phyloP scores from a whole-genome alignment of 2,113 vertebrate species.

The Chascanopsetta lugubris region DNA sequence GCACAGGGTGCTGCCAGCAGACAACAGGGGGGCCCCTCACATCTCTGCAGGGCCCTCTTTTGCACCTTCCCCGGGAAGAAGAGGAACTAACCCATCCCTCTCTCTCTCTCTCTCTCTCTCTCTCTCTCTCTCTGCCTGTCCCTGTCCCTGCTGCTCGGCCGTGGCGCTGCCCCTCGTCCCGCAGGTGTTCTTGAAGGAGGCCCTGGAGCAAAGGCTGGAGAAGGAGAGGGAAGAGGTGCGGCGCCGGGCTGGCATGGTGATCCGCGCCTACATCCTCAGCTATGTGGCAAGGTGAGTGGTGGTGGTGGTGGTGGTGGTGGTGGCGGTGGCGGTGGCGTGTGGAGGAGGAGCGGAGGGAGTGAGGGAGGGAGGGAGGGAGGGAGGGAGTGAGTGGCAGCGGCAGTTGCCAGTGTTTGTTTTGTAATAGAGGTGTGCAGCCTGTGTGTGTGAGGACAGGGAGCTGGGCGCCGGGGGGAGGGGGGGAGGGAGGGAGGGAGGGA shows the following conservation, averaged over 20 bases:
- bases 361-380: constrained; percentile 69
- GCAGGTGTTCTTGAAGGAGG: constrained; percentile 95
- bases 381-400: constrained; percentile 59
- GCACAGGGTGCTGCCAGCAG: constrained; percentile 56
- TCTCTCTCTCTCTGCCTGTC: not conserved
- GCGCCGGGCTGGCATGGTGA: constrained; percentile 88
- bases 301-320: too few species aligned
- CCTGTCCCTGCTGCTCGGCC: constrained; percentile 34
- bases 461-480: too few species aligned
- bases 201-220: constrained; percentile 94
- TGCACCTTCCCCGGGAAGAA: constrained; percentile 45
- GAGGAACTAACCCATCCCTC: constrained; percentile 66
- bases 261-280: constrained; percentile 92
- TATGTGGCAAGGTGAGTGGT: constrained; percentile 92
- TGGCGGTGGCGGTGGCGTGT: constrained; percentile 54
- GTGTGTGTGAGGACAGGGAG: constrained; percentile 1
- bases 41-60: constrained; percentile 59
- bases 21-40: constrained; percentile 56
- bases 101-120: not conserved
- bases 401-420: constrained; percentile 74
- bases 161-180: constrained; percentile 60
- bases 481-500: not conserved
- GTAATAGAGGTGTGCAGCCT: constrained; percentile 47
- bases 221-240: constrained; percentile 89
- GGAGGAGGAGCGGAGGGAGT: constrained; percentile 21